Conservation (phyloP, 2,113 vertebrate genomes). For the Acanthochromis polyacanthus region DNA sequence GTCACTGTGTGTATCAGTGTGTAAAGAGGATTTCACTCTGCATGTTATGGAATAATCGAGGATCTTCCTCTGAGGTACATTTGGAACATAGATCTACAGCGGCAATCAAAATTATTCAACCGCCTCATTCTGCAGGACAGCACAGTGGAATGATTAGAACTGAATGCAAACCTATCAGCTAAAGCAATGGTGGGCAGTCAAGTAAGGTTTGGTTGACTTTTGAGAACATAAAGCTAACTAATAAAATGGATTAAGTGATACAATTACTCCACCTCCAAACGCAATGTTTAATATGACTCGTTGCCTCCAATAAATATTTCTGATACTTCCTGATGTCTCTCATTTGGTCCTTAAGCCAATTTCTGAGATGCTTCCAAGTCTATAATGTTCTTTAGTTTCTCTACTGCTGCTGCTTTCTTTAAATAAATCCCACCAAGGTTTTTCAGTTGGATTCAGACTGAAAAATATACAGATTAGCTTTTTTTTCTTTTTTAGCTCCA, state of each 20-base stretch:
- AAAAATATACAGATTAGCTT: too few species aligned
- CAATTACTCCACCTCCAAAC: too few species aligned
- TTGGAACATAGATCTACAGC: conserved; percentile 12
- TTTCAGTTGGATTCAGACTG: background rate
- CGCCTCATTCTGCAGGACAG: conserved; percentile 2
- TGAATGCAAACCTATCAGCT: background rate
- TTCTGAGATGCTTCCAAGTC: background rate
- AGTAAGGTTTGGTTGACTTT: background rate
- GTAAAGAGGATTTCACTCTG: conserved; percentile 57
- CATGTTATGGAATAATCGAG: background rate
- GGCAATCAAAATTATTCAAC: background rate
- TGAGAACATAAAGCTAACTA: background rate
- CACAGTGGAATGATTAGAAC: background rate
- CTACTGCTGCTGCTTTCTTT: background rate
- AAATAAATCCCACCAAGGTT: conserved; percentile 1
- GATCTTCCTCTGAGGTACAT: conserved; percentile 26
- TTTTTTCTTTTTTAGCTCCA: too few species aligned
- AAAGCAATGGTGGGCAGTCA: background rate
- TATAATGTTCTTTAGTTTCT: background rate
- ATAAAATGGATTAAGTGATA: too few species aligned
- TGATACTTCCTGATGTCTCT: background rate
- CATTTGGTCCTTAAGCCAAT: too few species aligned
- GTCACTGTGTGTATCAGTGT: conserved; percentile 27
- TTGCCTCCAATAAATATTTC: background rate
- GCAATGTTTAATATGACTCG: too few species aligned